Percentiles rank a stretch among this genome's conserved stretches.
These are phyloP conservation scores for Anguilla obscura DNA, from an alignment of 2,797 vertebrate genomes.

Conservation along the genomic window DNA sequence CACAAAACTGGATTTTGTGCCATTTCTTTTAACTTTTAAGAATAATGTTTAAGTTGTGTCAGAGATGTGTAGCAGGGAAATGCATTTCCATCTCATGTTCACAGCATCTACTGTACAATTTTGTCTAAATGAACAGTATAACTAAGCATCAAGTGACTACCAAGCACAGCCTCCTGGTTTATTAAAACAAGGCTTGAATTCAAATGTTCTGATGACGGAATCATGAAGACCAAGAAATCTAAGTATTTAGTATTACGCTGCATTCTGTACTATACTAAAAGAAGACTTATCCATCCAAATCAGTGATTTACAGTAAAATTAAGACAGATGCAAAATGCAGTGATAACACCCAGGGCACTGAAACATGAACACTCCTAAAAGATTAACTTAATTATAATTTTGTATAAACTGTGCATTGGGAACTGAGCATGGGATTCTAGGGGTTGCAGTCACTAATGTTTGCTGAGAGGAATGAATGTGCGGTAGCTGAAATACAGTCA, in stretches of 20 bases:
- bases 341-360: not conserved
- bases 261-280: not conserved
- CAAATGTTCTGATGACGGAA: not conserved
- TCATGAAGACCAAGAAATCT: not conserved
- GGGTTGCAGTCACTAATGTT: not conserved
- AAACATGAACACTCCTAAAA: not conserved
- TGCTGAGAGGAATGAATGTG: conserved; percentile 66
- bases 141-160: not conserved
- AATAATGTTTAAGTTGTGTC: not conserved
- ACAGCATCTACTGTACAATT: not conserved
- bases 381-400: not conserved
- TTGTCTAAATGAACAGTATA: not conserved
- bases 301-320: not conserved
- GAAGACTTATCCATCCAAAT: not conserved
- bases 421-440: conserved; percentile 27
- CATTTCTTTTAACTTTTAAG: not conserved
- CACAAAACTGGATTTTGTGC: not conserved
- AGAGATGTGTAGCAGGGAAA: not conserved
- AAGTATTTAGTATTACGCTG: not conserved
- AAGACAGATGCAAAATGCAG: not conserved
- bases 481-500: conserved; percentile 68
- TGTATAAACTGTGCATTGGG: conserved; percentile 18
- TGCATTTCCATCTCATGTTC: not conserved
- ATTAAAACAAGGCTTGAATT: not conserved
- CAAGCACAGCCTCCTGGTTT: not conserved